phyloP scores from a whole-genome alignment of 2,888 invertebrate genomes.

The Tiliacea citrago region DNA sequence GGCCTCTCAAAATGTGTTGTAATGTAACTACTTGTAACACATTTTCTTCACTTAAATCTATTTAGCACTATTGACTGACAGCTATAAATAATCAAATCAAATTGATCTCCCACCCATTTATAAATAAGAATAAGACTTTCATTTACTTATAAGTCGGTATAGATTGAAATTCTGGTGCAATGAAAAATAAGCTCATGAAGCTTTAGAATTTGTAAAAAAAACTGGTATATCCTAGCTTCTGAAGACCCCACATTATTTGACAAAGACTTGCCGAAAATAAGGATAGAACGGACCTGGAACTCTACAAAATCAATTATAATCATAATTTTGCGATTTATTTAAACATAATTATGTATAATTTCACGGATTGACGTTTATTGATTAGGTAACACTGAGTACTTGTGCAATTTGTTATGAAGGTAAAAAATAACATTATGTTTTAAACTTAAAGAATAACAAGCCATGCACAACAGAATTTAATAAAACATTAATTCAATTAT shows the following conservation, averaged over 20 bases:
- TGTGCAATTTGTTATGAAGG: constrained; percentile 2
- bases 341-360: constrained; percentile 11
- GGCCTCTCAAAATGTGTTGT: background rate
- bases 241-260: background rate
- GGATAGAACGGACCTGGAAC: background rate
- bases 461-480: background rate
- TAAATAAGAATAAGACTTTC: too few species aligned
- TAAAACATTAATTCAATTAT: background rate
- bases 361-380: constrained; percentile 19
- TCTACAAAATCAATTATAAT: background rate
- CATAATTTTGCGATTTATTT: background rate
- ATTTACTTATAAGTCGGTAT: background rate
- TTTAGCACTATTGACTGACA: background rate
- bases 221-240: background rate
- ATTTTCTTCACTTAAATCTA: background rate
- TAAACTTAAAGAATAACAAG: too few species aligned
- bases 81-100: background rate
- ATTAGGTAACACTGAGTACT: constrained; percentile 4
- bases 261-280: background rate
- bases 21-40: background rate
- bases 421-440: too few species aligned
- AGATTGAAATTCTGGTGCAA: background rate
- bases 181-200: background rate
- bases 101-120: background rate
- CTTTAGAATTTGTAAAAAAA: background rate